Evolutionary conservation across 1,140 invertebrate genomes (phyloP).

Genomic region (Stegodyphus mimosarum): DNA sequence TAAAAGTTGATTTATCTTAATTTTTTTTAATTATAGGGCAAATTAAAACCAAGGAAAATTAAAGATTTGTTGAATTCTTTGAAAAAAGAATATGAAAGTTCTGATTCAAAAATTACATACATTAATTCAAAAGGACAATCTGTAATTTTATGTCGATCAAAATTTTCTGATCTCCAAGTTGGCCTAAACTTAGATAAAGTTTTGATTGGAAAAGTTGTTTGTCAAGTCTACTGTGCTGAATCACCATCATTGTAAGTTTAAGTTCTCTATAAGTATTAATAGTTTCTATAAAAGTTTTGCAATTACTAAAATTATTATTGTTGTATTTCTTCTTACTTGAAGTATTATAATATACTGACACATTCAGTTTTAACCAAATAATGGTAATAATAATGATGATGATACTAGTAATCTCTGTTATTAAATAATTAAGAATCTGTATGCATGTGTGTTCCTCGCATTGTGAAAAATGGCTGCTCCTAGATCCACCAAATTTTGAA

Average conservation of each 20-base stretch:
- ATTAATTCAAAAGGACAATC: slow-evolving; percentile 70
- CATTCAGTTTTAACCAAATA: neutral
- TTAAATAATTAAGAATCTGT: too few species aligned
- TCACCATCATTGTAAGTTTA: slow-evolving; percentile 80
- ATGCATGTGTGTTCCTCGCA: too few species aligned
- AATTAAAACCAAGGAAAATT: slow-evolving; percentile 79
- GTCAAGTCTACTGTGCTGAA: slow-evolving; percentile 79
- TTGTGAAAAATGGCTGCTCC: too few species aligned
- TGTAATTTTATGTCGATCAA: slow-evolving; percentile 71
- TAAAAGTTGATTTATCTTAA: neutral
- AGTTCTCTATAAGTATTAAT: neutral
- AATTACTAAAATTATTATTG: neutral
- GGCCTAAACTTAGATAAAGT: slow-evolving; percentile 78
- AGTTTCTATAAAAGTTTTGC: neutral
- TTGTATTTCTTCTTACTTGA: neutral
- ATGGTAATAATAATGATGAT: neutral
- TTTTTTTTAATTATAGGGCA: slow-evolving; percentile 69
- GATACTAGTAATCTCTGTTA: neutral
- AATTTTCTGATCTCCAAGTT: slow-evolving; percentile 71
- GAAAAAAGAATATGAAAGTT: slow-evolving; percentile 67
- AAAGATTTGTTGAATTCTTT: slow-evolving; percentile 75
- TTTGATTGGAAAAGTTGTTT: slow-evolving; percentile 82
- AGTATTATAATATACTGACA: neutral
- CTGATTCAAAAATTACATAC: slow-evolving; percentile 76
- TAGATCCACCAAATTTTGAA: too few species aligned